Evolutionary conservation across 64 coral and sea anemone genomes (phyloP), one percentile per base, ranked within the genome.

Genomic region (Montipora cactus): DNA sequence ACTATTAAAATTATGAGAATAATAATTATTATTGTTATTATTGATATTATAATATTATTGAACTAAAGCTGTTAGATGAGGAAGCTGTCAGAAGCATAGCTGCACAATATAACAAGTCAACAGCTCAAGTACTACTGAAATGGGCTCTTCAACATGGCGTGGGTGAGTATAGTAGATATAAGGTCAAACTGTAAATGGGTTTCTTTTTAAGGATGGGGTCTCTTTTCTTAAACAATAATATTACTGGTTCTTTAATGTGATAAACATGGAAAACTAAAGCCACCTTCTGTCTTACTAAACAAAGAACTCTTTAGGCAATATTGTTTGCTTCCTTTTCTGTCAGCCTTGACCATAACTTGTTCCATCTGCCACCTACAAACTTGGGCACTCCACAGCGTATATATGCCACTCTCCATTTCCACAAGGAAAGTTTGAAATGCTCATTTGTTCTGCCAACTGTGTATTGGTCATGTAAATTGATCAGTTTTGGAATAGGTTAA

Each of bases 61-160:
- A 57, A 8, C 6, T 57, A 57, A 18, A 98, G 96, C 91, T 98
- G 15, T 48, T 98, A 77, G 83, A 92, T 75, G 96, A 95, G 49
- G 28, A 81, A 19, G 19, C 66, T 13, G 76, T 98, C 5, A 78
- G 67, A 21, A 44, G 46, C 12, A 77, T 98, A 69, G 91, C 94
- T 23, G 45, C 78, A 59, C 81, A 93, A 50, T 83, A 98, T 76
- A 47, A 75, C 16, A 95, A 81, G 75, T 93, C 91, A 52, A 51
- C 96, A 84, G 91, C 94, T 66, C 96, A 98, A 76, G 67, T 98
- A 48, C 48, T 98, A 23, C 86, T 95, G 44, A 92, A 93, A 68
- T 98, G 96, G 96, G 94, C 93, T 49, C 79, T 98, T 52, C 94
- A 98, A 46, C 96, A 98, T 91, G 94, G 87, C 59, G 91, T 95